Evolutionary conservation across 2,888 invertebrate species (phyloP).

Genomic region (Tenthredo notha): DNA sequence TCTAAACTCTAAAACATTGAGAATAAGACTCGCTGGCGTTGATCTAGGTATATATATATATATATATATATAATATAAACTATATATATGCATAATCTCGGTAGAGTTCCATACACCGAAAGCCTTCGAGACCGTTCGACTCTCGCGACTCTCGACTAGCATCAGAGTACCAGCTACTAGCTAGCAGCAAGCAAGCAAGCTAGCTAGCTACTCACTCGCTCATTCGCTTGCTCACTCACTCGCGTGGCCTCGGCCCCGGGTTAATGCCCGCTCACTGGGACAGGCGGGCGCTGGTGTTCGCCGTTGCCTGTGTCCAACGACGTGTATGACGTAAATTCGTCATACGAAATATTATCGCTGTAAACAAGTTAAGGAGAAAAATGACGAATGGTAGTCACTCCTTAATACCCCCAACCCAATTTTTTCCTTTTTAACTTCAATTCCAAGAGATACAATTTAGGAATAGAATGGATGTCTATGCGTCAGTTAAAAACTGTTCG

Average conservation of each 20-base stretch:
- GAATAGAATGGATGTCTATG: too few species aligned
- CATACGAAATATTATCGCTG: slow-evolving; percentile 54
- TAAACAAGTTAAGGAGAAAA: slow-evolving; percentile 52
- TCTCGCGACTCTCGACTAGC: slow-evolving; percentile 26
- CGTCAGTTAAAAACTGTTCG: too few species aligned
- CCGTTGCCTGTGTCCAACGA: slow-evolving; percentile 32
- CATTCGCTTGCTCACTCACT: slow-evolving; percentile 56
- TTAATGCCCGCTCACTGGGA: slow-evolving; percentile 78
- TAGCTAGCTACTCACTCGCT: not conserved
- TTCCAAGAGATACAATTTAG: not conserved
- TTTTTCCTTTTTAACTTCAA: not conserved
- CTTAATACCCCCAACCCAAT: not conserved
- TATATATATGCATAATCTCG: not conserved
- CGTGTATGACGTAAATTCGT: slow-evolving; percentile 59
- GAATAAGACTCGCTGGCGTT: not conserved
- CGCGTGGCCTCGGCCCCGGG: slow-evolving; percentile 75
- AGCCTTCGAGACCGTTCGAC: slow-evolving; percentile 18
- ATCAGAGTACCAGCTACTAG: slow-evolving; percentile 16
- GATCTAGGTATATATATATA: not conserved
- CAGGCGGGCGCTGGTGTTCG: slow-evolving; percentile 69
- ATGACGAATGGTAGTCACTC: not conserved
- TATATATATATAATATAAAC: not conserved
- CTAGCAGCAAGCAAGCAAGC: not conserved
- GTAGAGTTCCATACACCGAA: not conserved
- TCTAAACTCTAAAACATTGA: not conserved